These are phyloP conservation scores for Phengaris arion DNA, from an alignment of 2,888 invertebrate species.

Conservation along the genomic window DNA sequence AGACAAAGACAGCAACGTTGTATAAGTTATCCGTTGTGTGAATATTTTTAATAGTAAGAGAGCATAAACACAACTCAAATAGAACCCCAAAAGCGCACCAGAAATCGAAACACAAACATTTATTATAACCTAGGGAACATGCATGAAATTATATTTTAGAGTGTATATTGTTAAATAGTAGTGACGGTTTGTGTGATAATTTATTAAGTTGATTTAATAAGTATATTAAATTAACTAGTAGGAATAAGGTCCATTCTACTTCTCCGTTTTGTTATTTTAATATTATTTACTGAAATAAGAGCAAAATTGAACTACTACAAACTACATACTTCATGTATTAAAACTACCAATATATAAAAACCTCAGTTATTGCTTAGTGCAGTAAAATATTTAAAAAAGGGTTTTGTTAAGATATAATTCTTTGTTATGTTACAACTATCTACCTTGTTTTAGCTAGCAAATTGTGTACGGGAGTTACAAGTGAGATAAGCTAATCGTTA, in stretches of 20 bases:
- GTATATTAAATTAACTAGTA: too few species aligned
- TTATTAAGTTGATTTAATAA: too few species aligned
- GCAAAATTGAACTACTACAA: background rate
- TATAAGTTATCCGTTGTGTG: too few species aligned
- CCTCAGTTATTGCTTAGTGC: background rate
- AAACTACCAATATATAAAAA: background rate
- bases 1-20: too few species aligned
- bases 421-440: background rate
- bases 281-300: background rate
- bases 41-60: too few species aligned
- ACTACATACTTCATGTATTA: background rate
- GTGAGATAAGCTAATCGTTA: background rate
- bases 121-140: background rate
- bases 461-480: background rate
- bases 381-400: background rate
- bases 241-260: background rate
- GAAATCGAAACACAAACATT: background rate
- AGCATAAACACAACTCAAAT: too few species aligned
- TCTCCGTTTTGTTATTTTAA: background rate
- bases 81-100: background rate
- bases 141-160: background rate
- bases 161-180: background rate
- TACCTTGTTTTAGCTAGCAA: background rate
- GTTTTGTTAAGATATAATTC: background rate
- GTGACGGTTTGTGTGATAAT: too few species aligned